Evolutionary conservation across 2,888 invertebrate genomes (phyloP).

Genomic region (Sarcophaga rosellei): DNA sequence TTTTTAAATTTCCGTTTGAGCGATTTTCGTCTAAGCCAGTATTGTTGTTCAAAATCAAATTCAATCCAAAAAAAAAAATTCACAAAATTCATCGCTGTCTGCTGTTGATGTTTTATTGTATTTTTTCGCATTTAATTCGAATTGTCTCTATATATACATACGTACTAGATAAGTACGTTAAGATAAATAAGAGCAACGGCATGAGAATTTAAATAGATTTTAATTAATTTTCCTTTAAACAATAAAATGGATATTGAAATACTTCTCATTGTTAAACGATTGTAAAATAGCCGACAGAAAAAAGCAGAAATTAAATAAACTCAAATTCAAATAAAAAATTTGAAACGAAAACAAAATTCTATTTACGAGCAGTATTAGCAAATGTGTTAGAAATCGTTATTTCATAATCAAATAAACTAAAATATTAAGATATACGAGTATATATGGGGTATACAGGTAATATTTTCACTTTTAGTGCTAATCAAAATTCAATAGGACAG

Average conservation of each 20-base stretch:
- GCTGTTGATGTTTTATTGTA: not conserved
- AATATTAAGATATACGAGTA: too few species aligned
- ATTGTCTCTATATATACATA: too few species aligned
- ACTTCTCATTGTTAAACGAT: not conserved
- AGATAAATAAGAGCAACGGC: slow-evolving; percentile 1
- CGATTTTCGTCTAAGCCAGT: slow-evolving; percentile 32
- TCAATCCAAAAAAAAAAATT: not conserved
- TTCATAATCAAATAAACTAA: too few species aligned
- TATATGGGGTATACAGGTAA: too few species aligned
- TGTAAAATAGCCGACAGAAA: not conserved
- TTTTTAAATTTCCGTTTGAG: slow-evolving; percentile 55
- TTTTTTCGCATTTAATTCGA: too few species aligned
- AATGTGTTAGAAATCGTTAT: too few species aligned
- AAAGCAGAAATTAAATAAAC: not conserved
- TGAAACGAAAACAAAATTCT: not conserved
- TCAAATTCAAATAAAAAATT: not conserved
- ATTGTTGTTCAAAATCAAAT: slow-evolving; percentile 27
- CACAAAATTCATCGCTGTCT: not conserved
- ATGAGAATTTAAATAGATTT: slow-evolving; percentile 42
- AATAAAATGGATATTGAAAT: not conserved
- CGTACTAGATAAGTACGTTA: not conserved
- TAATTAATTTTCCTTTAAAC: slow-evolving; percentile 25
- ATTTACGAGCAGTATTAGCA: too few species aligned
- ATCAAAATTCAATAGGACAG: too few species aligned
- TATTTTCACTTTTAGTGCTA: too few species aligned